Conservation (phyloP, 2,113 vertebrate species). For the Falcunculus frontatus region DNA sequence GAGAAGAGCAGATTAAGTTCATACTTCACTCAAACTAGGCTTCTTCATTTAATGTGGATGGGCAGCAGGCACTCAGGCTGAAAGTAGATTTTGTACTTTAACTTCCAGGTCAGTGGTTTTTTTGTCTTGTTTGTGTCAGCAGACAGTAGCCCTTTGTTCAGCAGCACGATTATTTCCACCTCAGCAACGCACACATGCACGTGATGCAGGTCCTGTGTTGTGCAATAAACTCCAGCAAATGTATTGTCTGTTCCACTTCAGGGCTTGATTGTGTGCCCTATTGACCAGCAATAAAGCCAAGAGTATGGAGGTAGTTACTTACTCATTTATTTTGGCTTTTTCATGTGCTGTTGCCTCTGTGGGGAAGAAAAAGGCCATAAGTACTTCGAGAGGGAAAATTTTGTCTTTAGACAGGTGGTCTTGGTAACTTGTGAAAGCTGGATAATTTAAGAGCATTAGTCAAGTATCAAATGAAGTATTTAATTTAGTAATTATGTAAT, state of each 20-base stretch:
- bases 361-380: background rate
- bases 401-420: background rate
- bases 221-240: background rate
- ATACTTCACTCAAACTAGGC: background rate
- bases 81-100: background rate
- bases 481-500: background rate
- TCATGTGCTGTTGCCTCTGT: background rate
- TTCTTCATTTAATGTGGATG: background rate
- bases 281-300: background rate
- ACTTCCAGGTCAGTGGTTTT: slow-evolving; percentile 4
- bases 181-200: accelerated
- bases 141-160: slow-evolving; percentile 6
- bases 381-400: background rate
- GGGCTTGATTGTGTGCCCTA: background rate
- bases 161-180: background rate
- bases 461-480: background rate
- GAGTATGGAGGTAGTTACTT: background rate
- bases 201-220: background rate
- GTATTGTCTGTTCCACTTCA: background rate
- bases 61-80: background rate
- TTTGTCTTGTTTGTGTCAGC: background rate
- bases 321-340: background rate
- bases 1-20: background rate
- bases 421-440: background rate
- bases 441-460: background rate